phyloP scores from a whole-genome alignment of 1,140 invertebrate genomes.

The Tetramorium parvispinum region DNA sequence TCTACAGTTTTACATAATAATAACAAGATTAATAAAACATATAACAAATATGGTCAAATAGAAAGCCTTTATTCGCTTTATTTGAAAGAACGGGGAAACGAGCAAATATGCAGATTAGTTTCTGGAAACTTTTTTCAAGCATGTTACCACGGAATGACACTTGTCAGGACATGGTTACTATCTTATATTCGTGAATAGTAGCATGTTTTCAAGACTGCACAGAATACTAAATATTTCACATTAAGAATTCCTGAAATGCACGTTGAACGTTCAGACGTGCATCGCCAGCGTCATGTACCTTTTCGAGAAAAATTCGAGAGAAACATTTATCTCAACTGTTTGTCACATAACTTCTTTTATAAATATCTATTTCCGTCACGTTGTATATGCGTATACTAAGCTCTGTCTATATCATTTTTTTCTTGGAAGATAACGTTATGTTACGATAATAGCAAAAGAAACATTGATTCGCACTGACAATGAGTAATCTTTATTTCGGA shows the following conservation, averaged over 20 bases:
- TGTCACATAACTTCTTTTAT: background rate
- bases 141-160: conserved; percentile 58
- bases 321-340: background rate
- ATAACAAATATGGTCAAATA: background rate
- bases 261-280: conserved; percentile 64
- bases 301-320: conserved; percentile 52
- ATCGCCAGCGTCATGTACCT: conserved; percentile 48
- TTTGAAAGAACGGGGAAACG: background rate
- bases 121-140: conserved; percentile 54
- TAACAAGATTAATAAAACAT: background rate
- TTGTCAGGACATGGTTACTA: conserved; percentile 62
- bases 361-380: background rate
- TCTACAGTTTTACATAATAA: background rate
- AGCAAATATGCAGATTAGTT: conserved; percentile 50
- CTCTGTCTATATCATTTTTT: background rate
- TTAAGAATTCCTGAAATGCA: conserved; percentile 71
- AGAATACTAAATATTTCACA: conserved; percentile 65
- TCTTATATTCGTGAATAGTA: conserved; percentile 55
- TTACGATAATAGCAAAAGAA: background rate
- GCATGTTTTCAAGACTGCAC: conserved; percentile 55
- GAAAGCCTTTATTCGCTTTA: background rate
- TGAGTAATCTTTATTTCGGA: conserved; percentile 11
- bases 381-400: background rate
- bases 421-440: background rate
- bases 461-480: background rate